These are phyloP conservation scores for Hypercompe scribonia DNA, from an alignment of 2,888 invertebrate species.

Conservation along the genomic window DNA sequence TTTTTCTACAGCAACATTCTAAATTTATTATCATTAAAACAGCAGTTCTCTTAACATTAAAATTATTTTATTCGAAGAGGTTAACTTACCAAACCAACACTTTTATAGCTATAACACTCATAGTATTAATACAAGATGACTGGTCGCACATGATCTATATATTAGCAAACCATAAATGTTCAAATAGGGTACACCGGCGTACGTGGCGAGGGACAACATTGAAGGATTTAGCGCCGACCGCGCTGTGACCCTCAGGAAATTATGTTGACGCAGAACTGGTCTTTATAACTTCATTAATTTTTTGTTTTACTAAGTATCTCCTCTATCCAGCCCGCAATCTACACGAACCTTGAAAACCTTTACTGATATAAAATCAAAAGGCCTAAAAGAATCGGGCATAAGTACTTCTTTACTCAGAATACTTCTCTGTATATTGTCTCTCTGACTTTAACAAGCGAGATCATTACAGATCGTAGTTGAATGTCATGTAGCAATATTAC, in stretches of 20 bases:
- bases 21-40: not conserved
- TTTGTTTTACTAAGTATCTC: too few species aligned
- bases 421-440: not conserved
- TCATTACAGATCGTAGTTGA: too few species aligned
- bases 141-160: not conserved
- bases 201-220: not conserved
- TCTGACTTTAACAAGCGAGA: not conserved
- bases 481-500: too few species aligned
- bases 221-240: conserved; percentile 6
- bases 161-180: not conserved
- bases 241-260: conserved; percentile 4
- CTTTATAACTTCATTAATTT: conserved; percentile 4
- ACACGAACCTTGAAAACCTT: not conserved
- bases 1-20: not conserved
- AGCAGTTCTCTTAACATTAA: not conserved
- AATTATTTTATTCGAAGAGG: not conserved
- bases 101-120: not conserved
- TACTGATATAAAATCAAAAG: not conserved
- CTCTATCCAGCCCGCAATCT: not conserved
- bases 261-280: not conserved
- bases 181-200: not conserved
- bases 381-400: too few species aligned
- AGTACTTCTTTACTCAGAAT: not conserved
- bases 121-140: not conserved
- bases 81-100: not conserved